These are phyloP conservation scores for Heliocidaris erythrogramma DNA, from an alignment of 35 echinoderm and acorn worm species.

Conservation along the genomic window DNA sequence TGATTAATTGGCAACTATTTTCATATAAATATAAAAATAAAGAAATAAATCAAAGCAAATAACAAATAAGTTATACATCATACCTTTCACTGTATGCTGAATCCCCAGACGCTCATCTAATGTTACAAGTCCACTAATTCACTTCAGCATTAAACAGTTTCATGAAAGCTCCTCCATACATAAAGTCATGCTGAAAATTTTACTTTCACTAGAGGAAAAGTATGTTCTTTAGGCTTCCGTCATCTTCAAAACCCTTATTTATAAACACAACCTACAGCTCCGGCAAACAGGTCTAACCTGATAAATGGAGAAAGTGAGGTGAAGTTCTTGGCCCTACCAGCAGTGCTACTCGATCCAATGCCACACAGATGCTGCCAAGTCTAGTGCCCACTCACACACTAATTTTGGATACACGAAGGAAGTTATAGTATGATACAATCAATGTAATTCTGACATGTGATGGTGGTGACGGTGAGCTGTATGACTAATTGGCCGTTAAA, in stretches of 20 bases:
- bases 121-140: no score
- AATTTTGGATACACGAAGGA: background rate
- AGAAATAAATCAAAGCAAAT: background rate
- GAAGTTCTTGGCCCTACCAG: background rate
- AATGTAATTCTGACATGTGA: background rate
- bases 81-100: background rate
- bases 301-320: background rate
- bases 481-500: background rate
- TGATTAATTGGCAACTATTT: background rate
- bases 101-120: background rate
- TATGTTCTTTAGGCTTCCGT: background rate
- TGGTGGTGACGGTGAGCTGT: background rate
- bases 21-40: background rate
- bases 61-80: background rate
- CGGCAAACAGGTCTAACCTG: background rate
- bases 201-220: background rate
- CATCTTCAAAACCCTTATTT: background rate
- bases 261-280: background rate
- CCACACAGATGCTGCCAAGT: background rate
- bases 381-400: background rate
- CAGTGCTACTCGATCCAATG: background rate
- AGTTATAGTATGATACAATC: background rate
- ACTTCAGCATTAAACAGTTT: background rate
- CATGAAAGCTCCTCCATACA: background rate
- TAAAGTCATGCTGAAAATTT: no score